Base-by-base conservation (phyloP, 2,797 vertebrate genomes). In the Spinus pinus region DNA sequence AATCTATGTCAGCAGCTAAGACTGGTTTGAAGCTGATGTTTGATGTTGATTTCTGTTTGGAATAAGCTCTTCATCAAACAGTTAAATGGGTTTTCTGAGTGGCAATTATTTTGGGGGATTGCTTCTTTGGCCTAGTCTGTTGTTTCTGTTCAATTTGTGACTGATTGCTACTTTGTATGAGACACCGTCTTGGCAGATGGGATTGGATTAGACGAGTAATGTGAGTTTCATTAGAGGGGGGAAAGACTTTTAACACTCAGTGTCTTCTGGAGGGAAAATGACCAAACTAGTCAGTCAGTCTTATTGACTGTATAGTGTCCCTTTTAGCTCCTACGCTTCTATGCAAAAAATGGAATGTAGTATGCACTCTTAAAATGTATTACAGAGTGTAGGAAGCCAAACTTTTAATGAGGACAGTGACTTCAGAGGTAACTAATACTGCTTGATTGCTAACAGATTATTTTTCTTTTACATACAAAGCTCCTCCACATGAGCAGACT, bases 361-460 rank as follows among this genome's bases (percentile, higher is more conserved):
- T 30, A 21, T 72, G 18, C 73, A 47, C 78, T 84, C 54, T 69
- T 84, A 44, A 81, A 86, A 79, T 81, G 23, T 33, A 21, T 69
- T 79, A 28, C 25, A 30, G 42, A 50, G 51, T 79, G 83, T 54
- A 75, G 70, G 74, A 90, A 95, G 75, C 91, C 88, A 47, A 84
- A 69, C 62, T 86, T 94, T 86, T 95, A 92, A 90, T 73, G 73
- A 81, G 60, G 73, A 51, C 30, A 72, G 35, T 93, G 94, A 88
- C 64, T 91, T 92, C 87, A 94, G 89, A 78, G 65, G 56, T 93
- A 94, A 62, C 82, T 81, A 65, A 86, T 79, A 70, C 62, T 90
- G 77, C 58, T 94, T 12, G 2, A 86, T 95, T 93, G 53, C 82
- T 47, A 58, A 33, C 66, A 65, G 69, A 87, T 92, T 94, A 51